Evolutionary conservation across 2,113 vertebrate species (phyloP).

Genomic region (Todiramphus chloris): DNA sequence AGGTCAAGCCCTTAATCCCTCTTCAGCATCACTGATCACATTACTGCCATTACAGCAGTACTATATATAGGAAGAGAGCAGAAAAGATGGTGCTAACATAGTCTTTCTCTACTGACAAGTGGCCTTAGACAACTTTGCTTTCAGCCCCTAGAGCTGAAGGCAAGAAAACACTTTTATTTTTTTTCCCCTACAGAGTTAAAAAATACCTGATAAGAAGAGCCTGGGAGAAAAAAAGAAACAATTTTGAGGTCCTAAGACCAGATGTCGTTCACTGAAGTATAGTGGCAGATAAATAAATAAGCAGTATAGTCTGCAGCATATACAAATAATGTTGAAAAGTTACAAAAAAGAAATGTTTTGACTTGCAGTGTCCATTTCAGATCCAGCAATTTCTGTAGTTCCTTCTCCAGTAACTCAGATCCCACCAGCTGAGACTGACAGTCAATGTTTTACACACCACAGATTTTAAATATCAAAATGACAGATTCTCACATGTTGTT

Average conservation of each 20-base stretch:
- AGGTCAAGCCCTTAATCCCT: constrained; percentile 4
- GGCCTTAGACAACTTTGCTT: not conserved
- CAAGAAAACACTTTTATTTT: not conserved
- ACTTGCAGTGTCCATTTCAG: constrained; percentile 9
- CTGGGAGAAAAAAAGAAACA: not conserved
- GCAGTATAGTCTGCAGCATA: not conserved
- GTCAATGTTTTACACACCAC: constrained; percentile 50
- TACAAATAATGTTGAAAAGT: not conserved
- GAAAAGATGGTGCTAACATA: not conserved
- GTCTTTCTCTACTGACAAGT: not conserved
- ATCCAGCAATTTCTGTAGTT: constrained; percentile 2
- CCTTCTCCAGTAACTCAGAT: not conserved
- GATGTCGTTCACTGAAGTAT: not conserved
- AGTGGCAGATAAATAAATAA: constrained; percentile 20
- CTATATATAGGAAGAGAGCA: not conserved
- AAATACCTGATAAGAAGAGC: not conserved
- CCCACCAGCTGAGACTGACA: constrained; percentile 42
- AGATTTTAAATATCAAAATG: constrained; percentile 69
- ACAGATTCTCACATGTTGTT: constrained; percentile 62
- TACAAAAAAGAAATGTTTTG: not conserved
- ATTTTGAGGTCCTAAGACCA: not conserved
- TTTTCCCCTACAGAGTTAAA: not conserved
- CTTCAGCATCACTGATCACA: not conserved
- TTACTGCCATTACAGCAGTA: not conserved
- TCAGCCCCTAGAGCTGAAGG: not conserved